Evolutionary conservation across 2,888 invertebrate species (phyloP).

Genomic region (Phania funesta): DNA sequence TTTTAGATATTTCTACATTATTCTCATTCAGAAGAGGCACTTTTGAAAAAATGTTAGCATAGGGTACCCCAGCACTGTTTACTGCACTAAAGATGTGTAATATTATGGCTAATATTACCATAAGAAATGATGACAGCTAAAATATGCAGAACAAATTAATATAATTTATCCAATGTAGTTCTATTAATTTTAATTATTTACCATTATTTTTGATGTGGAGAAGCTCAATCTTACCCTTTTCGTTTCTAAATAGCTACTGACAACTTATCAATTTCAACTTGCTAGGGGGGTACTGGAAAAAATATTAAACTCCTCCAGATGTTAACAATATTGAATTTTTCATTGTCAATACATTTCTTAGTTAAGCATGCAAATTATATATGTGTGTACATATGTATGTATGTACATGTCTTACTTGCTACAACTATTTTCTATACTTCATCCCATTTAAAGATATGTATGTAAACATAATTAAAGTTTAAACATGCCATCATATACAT

Average conservation of each 20-base stretch:
- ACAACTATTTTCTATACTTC: too few relatives aligned
- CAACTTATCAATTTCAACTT: slow-evolving; percentile 41
- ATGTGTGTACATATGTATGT: background rate
- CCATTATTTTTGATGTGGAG: slow-evolving; percentile 41
- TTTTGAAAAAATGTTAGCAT: slow-evolving; percentile 7
- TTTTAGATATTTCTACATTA: background rate
- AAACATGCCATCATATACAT: too few relatives aligned
- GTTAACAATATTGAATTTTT: slow-evolving; percentile 65
- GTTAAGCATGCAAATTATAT: slow-evolving; percentile 44
- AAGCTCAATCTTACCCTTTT: slow-evolving; percentile 13
- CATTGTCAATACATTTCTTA: slow-evolving; percentile 53
- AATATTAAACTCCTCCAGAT: slow-evolving; percentile 61
- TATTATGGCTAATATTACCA: slow-evolving; percentile 63
- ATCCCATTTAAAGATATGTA: too few relatives aligned
- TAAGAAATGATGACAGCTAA: slow-evolving; percentile 67
- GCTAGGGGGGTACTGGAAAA: slow-evolving; percentile 36
- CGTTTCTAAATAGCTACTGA: slow-evolving; percentile 53
- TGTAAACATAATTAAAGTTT: too few relatives aligned
- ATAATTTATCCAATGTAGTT: background rate
- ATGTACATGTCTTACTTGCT: too few relatives aligned
- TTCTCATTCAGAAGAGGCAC: background rate
- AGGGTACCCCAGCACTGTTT: slow-evolving; percentile 48
- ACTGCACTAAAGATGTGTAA: slow-evolving; percentile 48
- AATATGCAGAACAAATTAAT: background rate
- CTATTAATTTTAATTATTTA: slow-evolving; percentile 4